A percentile compares a stretch with the other conserved stretches of the same genome.
These are phyloP conservation scores for Caloenas nicobarica DNA, from an alignment of 2,113 vertebrate genomes.

Conservation along the genomic window DNA sequence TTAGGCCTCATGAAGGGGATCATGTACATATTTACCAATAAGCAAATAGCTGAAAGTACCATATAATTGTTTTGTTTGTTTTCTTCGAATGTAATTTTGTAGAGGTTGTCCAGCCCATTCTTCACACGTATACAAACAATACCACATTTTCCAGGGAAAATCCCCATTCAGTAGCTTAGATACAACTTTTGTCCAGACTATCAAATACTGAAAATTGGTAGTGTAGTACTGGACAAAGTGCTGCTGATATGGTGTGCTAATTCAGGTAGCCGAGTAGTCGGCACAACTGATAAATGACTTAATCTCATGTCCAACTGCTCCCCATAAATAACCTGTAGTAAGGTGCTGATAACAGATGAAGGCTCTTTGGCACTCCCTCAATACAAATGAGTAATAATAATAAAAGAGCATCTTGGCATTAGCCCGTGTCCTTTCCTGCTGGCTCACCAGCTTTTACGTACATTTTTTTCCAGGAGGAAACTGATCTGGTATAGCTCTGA, in stretches of 20 bases:
- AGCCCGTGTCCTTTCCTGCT: background rate
- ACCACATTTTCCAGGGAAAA: background rate
- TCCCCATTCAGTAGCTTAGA: background rate
- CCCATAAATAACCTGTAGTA: background rate
- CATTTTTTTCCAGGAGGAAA: background rate
- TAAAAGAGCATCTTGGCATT: background rate
- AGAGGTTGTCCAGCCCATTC: background rate
- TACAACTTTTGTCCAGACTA: background rate
- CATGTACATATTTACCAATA: rapidly evolving
- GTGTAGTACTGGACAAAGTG: background rate
- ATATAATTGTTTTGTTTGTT: background rate
- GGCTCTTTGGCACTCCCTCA: background rate
- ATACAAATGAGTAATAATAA: rapidly evolving
- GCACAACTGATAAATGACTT: background rate
- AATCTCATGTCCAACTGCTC: background rate
- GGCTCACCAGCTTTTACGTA: background rate
- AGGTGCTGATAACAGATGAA: background rate
- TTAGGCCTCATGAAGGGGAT: background rate
- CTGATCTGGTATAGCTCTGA: background rate
- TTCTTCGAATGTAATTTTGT: background rate
- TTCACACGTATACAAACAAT: background rate
- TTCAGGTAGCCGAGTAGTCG: background rate
- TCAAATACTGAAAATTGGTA: background rate
- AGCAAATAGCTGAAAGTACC: background rate
- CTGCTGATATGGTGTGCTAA: background rate